A percentile compares a stretch with the other conserved stretches of the same genome.
Conservation (phyloP, 2,113 vertebrate genomes). For the Setophaga kirtlandii region DNA sequence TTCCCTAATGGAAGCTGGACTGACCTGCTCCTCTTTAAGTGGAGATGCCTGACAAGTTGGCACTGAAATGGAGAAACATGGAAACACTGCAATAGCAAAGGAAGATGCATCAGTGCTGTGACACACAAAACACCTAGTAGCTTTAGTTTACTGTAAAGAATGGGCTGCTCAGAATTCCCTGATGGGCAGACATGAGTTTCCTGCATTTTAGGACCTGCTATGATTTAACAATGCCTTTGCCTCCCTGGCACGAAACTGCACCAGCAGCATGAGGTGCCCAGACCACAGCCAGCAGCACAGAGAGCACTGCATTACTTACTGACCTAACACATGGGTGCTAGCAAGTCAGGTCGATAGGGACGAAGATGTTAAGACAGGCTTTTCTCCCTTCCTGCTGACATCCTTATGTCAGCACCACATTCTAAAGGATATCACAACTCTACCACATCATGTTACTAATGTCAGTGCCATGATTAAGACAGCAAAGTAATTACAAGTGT, state of each 20-base stretch:
- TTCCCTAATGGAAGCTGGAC: background rate
- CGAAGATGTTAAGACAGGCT: background rate
- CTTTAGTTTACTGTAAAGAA: background rate
- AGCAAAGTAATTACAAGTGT: conserved; percentile 48
- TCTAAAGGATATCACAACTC: background rate
- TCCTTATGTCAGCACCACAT: background rate
- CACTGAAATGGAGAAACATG: background rate
- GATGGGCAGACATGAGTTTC: background rate
- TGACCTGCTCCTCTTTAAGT: background rate
- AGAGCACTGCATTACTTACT: background rate
- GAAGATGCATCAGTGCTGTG: background rate
- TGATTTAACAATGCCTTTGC: background rate
- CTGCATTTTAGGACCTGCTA: background rate
- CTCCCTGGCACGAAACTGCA: background rate
- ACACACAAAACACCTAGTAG: background rate
- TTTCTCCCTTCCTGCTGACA: background rate
- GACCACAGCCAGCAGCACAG: background rate
- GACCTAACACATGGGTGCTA: background rate
- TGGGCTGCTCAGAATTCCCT: background rate
- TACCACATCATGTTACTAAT: background rate
- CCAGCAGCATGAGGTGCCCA: rapidly evolving
- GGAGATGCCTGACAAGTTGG: background rate
- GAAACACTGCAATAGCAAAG: background rate
- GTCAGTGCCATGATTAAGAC: conserved; percentile 27
- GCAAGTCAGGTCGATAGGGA: background rate